Evolutionary conservation across 1,140 invertebrate genomes (phyloP), one percentile per base, ranked within the genome.

Genomic region (Myzus persicae): DNA sequence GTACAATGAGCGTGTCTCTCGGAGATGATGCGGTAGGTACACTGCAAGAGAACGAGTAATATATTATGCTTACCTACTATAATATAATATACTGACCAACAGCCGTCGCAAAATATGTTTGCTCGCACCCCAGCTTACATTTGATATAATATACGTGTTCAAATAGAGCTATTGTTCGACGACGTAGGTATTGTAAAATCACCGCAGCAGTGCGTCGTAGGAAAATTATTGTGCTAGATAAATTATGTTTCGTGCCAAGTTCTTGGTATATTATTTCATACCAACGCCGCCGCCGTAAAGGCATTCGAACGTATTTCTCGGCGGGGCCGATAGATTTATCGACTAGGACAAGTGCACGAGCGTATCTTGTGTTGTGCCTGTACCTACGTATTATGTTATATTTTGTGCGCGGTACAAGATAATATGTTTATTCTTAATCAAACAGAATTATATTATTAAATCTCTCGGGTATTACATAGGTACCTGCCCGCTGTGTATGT

Each of bases 361-460:
- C 48, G 48, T 46, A 48, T 40, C 85, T 46, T 24, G 3, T 82
- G 8, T 3, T 31, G 46, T 8, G 6, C 3, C 2, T 85, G 46
- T 42, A 44, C 5, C 42, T 76, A 82, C 18, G 20, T 46, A 44
- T 44, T 24, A 51, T 48, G 18, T 48, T 48, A 38, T 81, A 6
- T 38, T 81, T 38, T 82, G 81, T 7, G 44, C 46, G 22, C n/a
- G 87, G n/a, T 51, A 51, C 44, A 31, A 20, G 85, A 88, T 51
- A 46, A 46, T 51, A 89, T n/a, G 84, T 87, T 36, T 51, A 38
- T 87, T 87, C 85, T 87, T 87, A 46, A 87, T 87, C 85, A 87
- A 87, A 87, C 38, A 87, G 6, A 87, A 87, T 76, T 76, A 76
- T 85, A 85, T 87, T 87, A 87, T 87, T 87, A 87, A 87, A 44